A percentile compares a stretch with the other conserved stretches of the same genome.
phyloP scores from a whole-genome alignment of 2,888 invertebrate species.

The Drosophila fulvimacula region DNA sequence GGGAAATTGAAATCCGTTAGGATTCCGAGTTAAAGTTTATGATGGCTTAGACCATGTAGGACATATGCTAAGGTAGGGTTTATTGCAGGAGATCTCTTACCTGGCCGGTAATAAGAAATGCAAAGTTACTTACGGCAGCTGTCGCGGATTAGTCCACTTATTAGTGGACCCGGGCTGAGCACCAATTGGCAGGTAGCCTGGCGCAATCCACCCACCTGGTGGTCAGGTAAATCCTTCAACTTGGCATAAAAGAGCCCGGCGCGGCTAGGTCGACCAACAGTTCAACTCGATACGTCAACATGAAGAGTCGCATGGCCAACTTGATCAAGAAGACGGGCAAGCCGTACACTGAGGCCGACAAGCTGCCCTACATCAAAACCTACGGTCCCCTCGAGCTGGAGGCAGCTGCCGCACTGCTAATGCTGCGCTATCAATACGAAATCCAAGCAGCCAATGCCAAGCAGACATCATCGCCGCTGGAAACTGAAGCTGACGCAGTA shows the following conservation, averaged over 20 bases:
- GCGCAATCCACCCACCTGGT: too few relatives aligned
- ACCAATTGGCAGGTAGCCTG: slow-evolving; percentile 57
- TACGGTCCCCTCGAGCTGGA: slow-evolving; percentile 57
- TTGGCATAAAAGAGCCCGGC: slow-evolving; percentile 41
- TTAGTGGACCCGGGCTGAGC: slow-evolving; percentile 20
- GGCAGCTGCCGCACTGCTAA: slow-evolving; percentile 65
- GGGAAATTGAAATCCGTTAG: not conserved
- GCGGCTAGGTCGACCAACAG: slow-evolving; percentile 33
- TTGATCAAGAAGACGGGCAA: not conserved
- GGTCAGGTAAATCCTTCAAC: slow-evolving; percentile 51
- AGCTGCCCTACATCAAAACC: slow-evolving; percentile 1
- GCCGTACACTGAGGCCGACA: not conserved
- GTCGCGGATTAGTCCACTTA: slow-evolving; percentile 37
- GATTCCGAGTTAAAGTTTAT: not conserved
- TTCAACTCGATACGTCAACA: slow-evolving; percentile 31
- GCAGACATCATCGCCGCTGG: slow-evolving; percentile 20
- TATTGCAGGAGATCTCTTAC: slow-evolving; percentile 2
- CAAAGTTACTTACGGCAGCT: slow-evolving; percentile 34
- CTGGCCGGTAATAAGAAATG: slow-evolving; percentile 24
- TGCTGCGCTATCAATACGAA: slow-evolving; percentile 67
- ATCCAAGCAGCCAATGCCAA: not conserved
- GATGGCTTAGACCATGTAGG: not conserved
- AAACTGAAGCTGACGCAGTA: not conserved
- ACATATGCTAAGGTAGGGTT: not conserved
- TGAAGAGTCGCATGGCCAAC: slow-evolving; percentile 46